Evolutionary conservation across 2,888 invertebrate species (phyloP).

Genomic region (Trilocha varians): DNA sequence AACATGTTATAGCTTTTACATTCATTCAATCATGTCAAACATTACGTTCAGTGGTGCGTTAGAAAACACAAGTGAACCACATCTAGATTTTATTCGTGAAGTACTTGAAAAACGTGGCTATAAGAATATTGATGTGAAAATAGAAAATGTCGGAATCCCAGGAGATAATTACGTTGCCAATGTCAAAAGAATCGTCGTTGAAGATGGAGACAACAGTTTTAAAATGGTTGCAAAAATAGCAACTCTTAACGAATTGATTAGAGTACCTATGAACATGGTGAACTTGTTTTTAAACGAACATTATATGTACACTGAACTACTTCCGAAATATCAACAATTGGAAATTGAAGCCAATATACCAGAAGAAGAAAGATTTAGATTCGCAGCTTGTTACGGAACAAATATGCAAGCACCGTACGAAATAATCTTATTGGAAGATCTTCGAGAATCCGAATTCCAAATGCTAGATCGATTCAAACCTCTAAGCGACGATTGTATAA

Average conservation of each 20-base stretch:
- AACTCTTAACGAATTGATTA: conserved; percentile 13
- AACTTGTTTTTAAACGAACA: conserved; percentile 26
- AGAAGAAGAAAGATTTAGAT: conserved; percentile 20
- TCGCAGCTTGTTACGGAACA: conserved; percentile 28
- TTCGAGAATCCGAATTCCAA: conserved; percentile 17
- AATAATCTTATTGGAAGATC: conserved; percentile 33
- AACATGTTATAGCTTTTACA: no score
- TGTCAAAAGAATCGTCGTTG: conserved; percentile 19
- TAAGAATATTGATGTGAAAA: conserved; percentile 8
- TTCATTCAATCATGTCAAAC: conserved; percentile 18
- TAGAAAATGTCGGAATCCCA: conserved; percentile 16
- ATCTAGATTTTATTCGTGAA: conserved; percentile 11
- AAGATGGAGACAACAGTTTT: conserved; percentile 18
- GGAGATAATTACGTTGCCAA: conserved; percentile 25
- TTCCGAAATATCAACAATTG: conserved; percentile 25
- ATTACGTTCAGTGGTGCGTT: conserved; percentile 16
- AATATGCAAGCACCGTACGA: conserved; percentile 23
- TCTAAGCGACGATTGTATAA: conserved; percentile 19
- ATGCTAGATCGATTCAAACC: conserved; percentile 25
- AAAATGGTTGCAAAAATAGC: conserved; percentile 32
- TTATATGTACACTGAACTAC: conserved; percentile 24
- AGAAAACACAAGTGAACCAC: conserved; percentile 12
- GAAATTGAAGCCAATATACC: conserved; percentile 20
- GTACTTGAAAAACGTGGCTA: conserved; percentile 11
- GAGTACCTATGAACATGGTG: conserved; percentile 12